Evolutionary conservation across 2,888 invertebrate species (phyloP).

Genomic region (Cecidostiba fungosa): DNA sequence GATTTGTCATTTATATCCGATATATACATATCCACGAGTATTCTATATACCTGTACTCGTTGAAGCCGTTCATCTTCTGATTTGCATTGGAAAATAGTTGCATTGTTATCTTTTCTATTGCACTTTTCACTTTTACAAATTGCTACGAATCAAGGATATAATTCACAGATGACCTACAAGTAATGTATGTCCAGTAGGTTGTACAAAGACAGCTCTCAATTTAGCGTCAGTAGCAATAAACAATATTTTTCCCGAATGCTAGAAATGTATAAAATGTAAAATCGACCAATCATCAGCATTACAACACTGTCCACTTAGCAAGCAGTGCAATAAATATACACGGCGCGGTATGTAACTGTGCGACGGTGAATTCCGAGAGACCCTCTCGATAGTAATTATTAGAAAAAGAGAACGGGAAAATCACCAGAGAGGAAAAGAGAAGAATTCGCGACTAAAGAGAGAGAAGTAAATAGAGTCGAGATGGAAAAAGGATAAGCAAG

Average conservation of each 20-base stretch:
- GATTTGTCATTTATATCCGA: conserved; percentile 37
- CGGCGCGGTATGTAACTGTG: conserved; percentile 12
- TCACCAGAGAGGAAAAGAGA: conserved; percentile 43
- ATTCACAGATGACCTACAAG: no score
- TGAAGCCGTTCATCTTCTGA: not conserved
- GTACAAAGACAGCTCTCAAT: not conserved
- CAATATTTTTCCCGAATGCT: not conserved
- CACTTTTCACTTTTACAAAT: no score
- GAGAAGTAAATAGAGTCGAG: conserved; percentile 61
- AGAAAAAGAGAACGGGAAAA: conserved; percentile 55
- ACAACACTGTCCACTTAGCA: not conserved
- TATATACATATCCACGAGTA: not conserved
- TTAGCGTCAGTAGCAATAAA: not conserved
- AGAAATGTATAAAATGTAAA: not conserved
- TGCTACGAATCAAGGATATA: no score
- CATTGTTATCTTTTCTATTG: not conserved
- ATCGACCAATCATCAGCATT: not conserved
- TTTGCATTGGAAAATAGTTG: not conserved
- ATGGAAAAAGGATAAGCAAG: conserved; percentile 57
- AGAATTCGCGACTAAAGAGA: conserved; percentile 50
- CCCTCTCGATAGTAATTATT: conserved; percentile 58
- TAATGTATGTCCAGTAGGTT: not conserved
- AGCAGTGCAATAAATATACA: conserved; percentile 37
- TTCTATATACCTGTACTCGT: not conserved
- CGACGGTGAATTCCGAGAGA: conserved; percentile 20